Percentiles rank a stretch among this genome's conserved stretches.
Conservation (phyloP, 2,113 vertebrate species). For the Pristiophorus japonicus region DNA sequence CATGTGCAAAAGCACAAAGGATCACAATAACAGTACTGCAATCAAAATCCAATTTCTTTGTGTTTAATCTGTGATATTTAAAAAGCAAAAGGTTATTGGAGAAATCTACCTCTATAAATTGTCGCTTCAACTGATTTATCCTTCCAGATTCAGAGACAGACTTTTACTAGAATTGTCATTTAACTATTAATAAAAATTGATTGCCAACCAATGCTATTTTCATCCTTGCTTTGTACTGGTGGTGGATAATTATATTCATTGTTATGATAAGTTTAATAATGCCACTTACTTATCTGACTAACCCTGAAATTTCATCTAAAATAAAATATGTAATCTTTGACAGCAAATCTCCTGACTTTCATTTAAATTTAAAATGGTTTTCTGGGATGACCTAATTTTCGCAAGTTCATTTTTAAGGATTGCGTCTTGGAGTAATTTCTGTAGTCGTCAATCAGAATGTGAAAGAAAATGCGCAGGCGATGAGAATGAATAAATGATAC, state of each 20-base stretch:
- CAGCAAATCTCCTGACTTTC: constrained; percentile 33
- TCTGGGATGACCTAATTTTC: constrained; percentile 5
- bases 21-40: constrained; percentile 21
- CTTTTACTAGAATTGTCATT: background rate
- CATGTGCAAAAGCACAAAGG: background rate
- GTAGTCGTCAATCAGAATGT: constrained; percentile 26
- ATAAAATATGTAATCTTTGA: constrained; percentile 34
- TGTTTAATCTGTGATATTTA: constrained; percentile 8
- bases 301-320: constrained; percentile 11
- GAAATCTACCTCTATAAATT: constrained; percentile 1
- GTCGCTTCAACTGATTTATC: constrained; percentile 24
- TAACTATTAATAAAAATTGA: constrained; percentile 25
- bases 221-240: background rate
- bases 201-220: constrained; percentile 4
- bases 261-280: constrained; percentile 12
- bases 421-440: background rate
- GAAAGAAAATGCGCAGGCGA: background rate
- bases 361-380: constrained; percentile 36
- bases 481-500: background rate
- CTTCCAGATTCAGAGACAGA: background rate
- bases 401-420: background rate
- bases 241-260: constrained; percentile 24
- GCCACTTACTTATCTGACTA: background rate
- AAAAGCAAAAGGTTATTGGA: constrained; percentile 19
- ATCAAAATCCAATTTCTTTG: constrained; percentile 34